Base-by-base conservation (phyloP, 2,113 vertebrate species). In the Cyrtonyx montezumae region DNA sequence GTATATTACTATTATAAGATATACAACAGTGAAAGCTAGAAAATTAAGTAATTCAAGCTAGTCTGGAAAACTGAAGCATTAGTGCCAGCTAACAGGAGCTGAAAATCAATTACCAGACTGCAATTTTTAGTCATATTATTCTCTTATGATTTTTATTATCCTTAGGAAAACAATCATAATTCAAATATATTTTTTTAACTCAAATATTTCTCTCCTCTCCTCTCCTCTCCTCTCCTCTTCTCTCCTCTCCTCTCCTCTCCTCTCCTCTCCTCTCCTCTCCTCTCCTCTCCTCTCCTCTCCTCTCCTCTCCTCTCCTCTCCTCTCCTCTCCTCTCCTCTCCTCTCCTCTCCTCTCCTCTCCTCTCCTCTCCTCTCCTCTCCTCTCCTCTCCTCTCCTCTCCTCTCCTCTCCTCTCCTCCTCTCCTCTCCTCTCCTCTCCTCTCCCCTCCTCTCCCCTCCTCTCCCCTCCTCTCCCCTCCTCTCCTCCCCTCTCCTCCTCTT, bases 101-200 rank as follows among this genome's bases (percentile, higher is more conserved):
- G 89, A 94, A 84, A 93, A 89, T 96, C 92, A 93, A 92, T 79
- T 96, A 95, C 91, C 94, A 95, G 70, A 59, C 71, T 92, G 84
- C 67, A 93, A 93, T 94, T 89, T 71, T 95, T 96, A 92, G 87
- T 77, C 61, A 66, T 90, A 82, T 94, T 81, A 85, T 89, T 93
- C 71, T 65, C 34, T 81, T 82, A 85, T 80, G 84, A 74, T 91
- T 93, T 92, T 93, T 65, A 78, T 87, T 88, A 87, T 70, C 87
- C 20, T 17, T 73, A 89, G 84, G 55, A 79, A 93, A 92, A 87
- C 71, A 93, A 34, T 0, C 0, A n/a, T 87, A 46, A n/a, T 77
- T 74, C 1, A 1, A 91, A 76, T 58, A 9, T 91, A 58, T 70
- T 62, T 86, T 89, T 92, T 90, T n/a, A n/a, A n/a, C n/a, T n/a